phyloP scores from a whole-genome alignment of 2,797 vertebrate genomes.

The Xenentodon cancila region DNA sequence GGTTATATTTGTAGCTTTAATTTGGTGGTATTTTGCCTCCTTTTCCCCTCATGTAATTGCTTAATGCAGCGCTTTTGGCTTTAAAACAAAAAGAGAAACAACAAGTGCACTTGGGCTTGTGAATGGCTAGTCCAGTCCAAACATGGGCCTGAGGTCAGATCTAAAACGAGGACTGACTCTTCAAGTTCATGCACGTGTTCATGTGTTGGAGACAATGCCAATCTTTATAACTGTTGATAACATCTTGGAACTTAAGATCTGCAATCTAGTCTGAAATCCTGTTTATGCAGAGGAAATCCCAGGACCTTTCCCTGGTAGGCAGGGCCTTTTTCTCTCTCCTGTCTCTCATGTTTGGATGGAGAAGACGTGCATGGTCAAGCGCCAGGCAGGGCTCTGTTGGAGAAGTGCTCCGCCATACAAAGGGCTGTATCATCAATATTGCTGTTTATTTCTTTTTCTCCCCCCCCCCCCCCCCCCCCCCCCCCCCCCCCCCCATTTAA shows the following conservation, averaged over 20 bases:
- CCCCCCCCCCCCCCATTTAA: slow-evolving; percentile 66
- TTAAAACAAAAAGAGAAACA: slow-evolving; percentile 39
- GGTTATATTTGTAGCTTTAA: slow-evolving; percentile 43
- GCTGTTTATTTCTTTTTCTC: slow-evolving; percentile 63
- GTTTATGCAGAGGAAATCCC: slow-evolving; percentile 64
- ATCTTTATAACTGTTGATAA: slow-evolving; percentile 44
- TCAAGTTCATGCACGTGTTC: slow-evolving; percentile 40
- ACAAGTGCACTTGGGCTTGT: slow-evolving; percentile 64
- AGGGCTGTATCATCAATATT: slow-evolving; percentile 88
- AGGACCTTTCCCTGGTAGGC: slow-evolving; percentile 41
- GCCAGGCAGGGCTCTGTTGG: slow-evolving; percentile 87
- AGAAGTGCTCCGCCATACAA: slow-evolving; percentile 81
- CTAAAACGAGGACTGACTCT: slow-evolving; percentile 47
- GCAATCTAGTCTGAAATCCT: slow-evolving; percentile 72
- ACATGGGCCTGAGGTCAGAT: slow-evolving; percentile 72
- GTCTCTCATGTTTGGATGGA: slow-evolving; percentile 90
- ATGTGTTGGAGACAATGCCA: slow-evolving; percentile 35
- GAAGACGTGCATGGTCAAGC: slow-evolving; percentile 93
- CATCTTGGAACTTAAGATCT: slow-evolving; percentile 47
- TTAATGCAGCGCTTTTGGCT: slow-evolving; percentile 90
- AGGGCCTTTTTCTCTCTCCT: slow-evolving; percentile 75
- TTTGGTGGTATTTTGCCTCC: slow-evolving; percentile 46
- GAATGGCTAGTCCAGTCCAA: slow-evolving; percentile 79
- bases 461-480: no score
- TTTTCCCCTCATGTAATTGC: slow-evolving; percentile 76